phyloP scores from a whole-genome alignment of 2,888 invertebrate genomes.

The Penaeus monodon region DNA sequence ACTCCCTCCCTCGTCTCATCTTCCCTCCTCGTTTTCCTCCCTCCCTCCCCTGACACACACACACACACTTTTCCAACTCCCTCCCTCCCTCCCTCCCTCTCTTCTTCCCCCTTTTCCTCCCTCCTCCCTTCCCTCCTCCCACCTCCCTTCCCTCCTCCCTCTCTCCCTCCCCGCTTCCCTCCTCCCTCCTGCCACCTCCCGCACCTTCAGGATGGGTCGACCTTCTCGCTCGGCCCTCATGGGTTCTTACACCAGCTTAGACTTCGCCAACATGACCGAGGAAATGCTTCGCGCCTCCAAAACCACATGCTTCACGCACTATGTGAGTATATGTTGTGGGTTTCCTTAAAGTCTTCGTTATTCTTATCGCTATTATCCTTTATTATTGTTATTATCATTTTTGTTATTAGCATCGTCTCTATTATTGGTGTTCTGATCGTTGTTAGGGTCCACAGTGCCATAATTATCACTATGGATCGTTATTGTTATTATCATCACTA shows the following conservation, averaged over 20 bases:
- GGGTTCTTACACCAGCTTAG: conserved; percentile 44
- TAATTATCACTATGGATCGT: too few relatives aligned
- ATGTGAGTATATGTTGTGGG: conserved; percentile 2
- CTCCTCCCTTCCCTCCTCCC: not conserved
- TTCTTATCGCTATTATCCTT: not conserved
- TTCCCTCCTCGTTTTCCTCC: not conserved
- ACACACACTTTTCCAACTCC: too few relatives aligned
- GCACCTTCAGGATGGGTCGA: conserved; percentile 29
- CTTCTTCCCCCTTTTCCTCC: not conserved
- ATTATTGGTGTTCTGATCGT: too few relatives aligned
- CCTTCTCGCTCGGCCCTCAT: conserved; percentile 27
- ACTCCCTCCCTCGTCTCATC: not conserved
- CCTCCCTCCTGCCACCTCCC: not conserved
- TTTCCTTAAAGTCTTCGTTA: not conserved
- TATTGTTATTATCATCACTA: not conserved
- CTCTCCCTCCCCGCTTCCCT: not conserved
- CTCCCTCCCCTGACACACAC: too few relatives aligned
- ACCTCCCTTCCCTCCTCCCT: not conserved
- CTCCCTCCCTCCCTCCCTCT: too few relatives aligned
- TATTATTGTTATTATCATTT: not conserved
- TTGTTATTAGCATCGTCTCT: too few relatives aligned
- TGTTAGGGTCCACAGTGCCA: too few relatives aligned
- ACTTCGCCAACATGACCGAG: conserved; percentile 38
- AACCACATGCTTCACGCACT: conserved; percentile 16
- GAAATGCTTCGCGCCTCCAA: conserved; percentile 14